A percentile compares a stretch with the other conserved stretches of the same genome.
Conservation (phyloP, 2,113 vertebrate genomes). For the Lophotis ruficrista region DNA sequence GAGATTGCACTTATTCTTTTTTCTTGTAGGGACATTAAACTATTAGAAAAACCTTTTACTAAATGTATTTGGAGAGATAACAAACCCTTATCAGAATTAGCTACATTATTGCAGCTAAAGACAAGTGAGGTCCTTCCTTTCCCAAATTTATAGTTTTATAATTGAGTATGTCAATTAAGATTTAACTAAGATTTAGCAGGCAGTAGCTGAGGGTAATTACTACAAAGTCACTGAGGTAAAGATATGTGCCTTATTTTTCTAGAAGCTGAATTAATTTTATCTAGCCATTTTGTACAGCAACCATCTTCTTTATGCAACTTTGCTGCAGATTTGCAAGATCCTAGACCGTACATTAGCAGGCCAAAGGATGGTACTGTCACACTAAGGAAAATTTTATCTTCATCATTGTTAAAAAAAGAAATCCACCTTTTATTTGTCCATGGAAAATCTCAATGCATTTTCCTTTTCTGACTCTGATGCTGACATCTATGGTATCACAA, state of each 20-base stretch:
- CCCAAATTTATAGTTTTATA: slow-evolving; percentile 34
- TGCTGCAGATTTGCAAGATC: not conserved
- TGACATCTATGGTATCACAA: not conserved
- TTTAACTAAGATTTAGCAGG: slow-evolving; percentile 46
- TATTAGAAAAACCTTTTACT: slow-evolving; percentile 12
- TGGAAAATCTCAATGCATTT: not conserved
- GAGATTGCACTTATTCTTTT: not conserved
- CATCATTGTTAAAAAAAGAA: not conserved
- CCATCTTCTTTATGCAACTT: not conserved
- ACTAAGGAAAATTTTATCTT: not conserved
- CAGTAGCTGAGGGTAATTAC: slow-evolving; percentile 40
- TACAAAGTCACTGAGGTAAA: not conserved
- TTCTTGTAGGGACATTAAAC: not conserved
- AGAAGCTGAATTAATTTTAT: not conserved
- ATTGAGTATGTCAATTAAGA: slow-evolving; percentile 53
- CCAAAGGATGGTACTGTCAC: not conserved
- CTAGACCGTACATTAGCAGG: not conserved
- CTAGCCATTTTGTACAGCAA: not conserved
- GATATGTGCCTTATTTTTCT: slow-evolving; percentile 2
- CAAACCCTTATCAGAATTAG: slow-evolving; percentile 9
- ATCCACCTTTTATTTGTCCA: not conserved
- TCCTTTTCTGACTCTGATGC: not conserved
- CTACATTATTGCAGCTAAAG: slow-evolving; percentile 22
- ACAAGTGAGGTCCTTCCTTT: slow-evolving; percentile 24
- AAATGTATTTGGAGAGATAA: not conserved